Evolutionary conservation across 23 tunicate genomes (phyloP), one percentile per base, ranked within the genome.

Genomic region (Pegea sp.): DNA sequence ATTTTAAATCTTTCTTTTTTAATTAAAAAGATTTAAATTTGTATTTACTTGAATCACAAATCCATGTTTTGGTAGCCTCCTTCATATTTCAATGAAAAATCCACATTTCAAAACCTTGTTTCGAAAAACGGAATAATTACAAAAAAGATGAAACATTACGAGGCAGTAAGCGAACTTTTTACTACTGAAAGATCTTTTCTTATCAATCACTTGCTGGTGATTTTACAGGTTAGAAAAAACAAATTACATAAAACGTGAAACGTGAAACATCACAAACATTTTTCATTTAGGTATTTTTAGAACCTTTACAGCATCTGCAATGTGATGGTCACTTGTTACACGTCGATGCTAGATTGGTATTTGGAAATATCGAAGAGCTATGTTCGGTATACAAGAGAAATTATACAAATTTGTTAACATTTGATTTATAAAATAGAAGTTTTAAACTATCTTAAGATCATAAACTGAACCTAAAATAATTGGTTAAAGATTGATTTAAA

Each of bases 141-240:
- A 26, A 51, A 65, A 1, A 43, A 65, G 20, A 31, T 58, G 48
- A 74, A 65, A 49, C 56, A 69, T 1, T 59, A 59, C 57, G 60
- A 58, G 23, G 84, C 84, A 3, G 71, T 74, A 3, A 62, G 72
- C 72, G 84, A 74, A 33, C 62, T 74, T 7, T 74, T 74, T 31
- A 26, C 72, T 1, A 62, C 84, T 1, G 84, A 74, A 25, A 22
- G 84, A 30, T 62, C 84, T 11, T 74, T 62, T 31, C 67, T 74
- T 24, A 42, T 74, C 32, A 64, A 74, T 38, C 72, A 66, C 52
- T 43, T 74, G 44, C 72, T 66, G 24, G 84, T 74, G 24, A 28
- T 74, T 22, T 58, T 30, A 27, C 67, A 74, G 67, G 84, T 74
- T 28, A 24, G 33, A 16, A 38, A n/a, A n/a, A n/a, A n/a, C n/a